A percentile compares a stretch with the other conserved stretches of the same genome.
Conservation (phyloP, 1,140 invertebrate genomes). For the Temnothorax longispinosus region DNA sequence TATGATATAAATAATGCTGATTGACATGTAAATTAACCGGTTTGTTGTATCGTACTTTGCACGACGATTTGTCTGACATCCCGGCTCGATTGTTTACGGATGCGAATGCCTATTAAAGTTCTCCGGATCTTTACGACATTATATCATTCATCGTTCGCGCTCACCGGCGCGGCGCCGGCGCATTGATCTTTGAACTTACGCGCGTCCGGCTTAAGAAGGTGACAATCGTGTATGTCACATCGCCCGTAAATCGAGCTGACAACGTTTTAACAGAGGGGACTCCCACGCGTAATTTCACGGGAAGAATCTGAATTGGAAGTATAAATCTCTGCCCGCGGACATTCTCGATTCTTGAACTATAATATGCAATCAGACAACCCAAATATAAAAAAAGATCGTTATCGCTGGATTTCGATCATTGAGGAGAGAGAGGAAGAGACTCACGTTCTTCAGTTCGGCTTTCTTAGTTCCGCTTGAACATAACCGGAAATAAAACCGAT, state of each 20-base stretch:
- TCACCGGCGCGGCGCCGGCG: not conserved
- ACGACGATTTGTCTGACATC: not conserved
- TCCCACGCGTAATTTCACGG: slow-evolving; percentile 1
- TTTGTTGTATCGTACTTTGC: slow-evolving; percentile 25
- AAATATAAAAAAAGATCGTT: not conserved
- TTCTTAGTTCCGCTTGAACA: not conserved
- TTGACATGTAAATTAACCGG: slow-evolving; percentile 40
- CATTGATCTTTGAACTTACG: slow-evolving; percentile 37
- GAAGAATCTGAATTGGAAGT: slow-evolving; percentile 3
- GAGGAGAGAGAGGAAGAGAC: not conserved
- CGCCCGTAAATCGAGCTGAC: slow-evolving; percentile 30
- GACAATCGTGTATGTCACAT: slow-evolving; percentile 13
- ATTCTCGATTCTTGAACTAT: not conserved
- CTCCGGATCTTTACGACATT: not conserved
- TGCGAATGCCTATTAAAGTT: slow-evolving; percentile 31
- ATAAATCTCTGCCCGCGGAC: not conserved
- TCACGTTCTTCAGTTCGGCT: not conserved
- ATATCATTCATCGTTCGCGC: slow-evolving; percentile 7
- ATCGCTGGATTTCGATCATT: not conserved
- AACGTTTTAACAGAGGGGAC: slow-evolving; percentile 7
- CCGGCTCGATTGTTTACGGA: slow-evolving; percentile 16
- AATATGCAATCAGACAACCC: not conserved
- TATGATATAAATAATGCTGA: slow-evolving; percentile 54
- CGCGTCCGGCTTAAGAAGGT: not conserved
- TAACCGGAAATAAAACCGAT: slow-evolving; percentile 5